Evolutionary conservation across 2,797 vertebrate species (phyloP).

Genomic region (Basileuterus tristriatus): DNA sequence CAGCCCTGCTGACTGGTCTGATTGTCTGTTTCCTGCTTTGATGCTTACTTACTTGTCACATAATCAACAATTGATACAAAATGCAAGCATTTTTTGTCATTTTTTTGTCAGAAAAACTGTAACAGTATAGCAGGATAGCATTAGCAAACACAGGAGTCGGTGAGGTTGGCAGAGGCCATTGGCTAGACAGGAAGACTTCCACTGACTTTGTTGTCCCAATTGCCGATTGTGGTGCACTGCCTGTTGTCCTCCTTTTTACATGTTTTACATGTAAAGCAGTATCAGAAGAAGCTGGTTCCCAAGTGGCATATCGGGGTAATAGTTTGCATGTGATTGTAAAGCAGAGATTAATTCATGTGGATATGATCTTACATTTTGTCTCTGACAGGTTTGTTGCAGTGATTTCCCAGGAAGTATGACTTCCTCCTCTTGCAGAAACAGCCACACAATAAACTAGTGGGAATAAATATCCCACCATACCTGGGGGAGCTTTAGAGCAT

Average conservation of each 20-base stretch:
- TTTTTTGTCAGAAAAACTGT: neutral
- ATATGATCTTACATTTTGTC: fast-evolving
- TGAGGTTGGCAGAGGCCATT: neutral
- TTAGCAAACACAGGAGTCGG: neutral
- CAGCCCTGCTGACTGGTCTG: neutral
- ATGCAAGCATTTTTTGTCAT: neutral
- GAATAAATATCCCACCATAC: neutral
- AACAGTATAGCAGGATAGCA: neutral
- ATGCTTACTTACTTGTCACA: neutral
- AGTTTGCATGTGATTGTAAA: neutral
- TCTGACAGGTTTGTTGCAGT: neutral
- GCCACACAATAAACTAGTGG: neutral
- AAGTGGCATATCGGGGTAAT: neutral
- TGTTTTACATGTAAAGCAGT: neutral
- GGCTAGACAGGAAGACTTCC: neutral
- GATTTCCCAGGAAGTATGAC: neutral
- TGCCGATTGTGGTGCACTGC: neutral
- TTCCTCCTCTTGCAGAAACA: neutral
- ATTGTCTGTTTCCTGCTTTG: neutral
- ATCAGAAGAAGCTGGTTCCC: neutral
- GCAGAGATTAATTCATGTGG: neutral
- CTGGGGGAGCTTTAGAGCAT: neutral
- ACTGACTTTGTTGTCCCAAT: neutral
- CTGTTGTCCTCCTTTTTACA: neutral
- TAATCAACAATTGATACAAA: neutral